Conservation (phyloP, 92 coral and sea anemone genomes). For the Galaxea fascicularis region DNA sequence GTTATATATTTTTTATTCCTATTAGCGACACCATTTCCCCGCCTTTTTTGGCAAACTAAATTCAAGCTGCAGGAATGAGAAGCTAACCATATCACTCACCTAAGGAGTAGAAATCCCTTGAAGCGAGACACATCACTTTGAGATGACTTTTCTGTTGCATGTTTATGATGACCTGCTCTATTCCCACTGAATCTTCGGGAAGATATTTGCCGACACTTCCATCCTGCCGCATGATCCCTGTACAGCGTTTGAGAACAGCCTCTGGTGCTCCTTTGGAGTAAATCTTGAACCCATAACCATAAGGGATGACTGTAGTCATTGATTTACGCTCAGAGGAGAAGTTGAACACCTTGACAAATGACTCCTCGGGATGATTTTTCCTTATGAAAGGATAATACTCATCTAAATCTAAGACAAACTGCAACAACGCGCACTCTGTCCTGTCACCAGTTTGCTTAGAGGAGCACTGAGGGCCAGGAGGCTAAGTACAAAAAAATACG, state of each 20-base stretch:
- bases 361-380: constrained; percentile 67
- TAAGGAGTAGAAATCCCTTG: constrained; percentile 31
- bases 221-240: constrained; percentile 62
- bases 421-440: constrained; percentile 89
- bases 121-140: constrained; percentile 91
- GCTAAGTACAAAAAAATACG: constrained; percentile 23
- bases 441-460: constrained; percentile 74
- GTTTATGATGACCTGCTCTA: constrained; percentile 55
- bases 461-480: constrained; percentile 58
- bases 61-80: no score
- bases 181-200: constrained; percentile 55
- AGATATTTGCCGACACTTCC: constrained; percentile 66
- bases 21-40: no score
- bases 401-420: constrained; percentile 77
- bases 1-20: no score
- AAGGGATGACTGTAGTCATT: constrained; percentile 81
- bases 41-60: no score
- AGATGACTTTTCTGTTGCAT: constrained; percentile 81
- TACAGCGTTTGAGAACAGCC: constrained; percentile 73
- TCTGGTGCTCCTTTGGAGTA: constrained; percentile 91
- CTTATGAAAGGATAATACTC: constrained; percentile 78
- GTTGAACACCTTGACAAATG: constrained; percentile 73
- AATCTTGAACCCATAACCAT: constrained; percentile 45
- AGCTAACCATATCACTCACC: constrained; percentile 9
- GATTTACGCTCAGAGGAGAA: constrained; percentile 77